phyloP scores from a whole-genome alignment of 2,113 vertebrate genomes.

The Austrofundulus limnaeus region DNA sequence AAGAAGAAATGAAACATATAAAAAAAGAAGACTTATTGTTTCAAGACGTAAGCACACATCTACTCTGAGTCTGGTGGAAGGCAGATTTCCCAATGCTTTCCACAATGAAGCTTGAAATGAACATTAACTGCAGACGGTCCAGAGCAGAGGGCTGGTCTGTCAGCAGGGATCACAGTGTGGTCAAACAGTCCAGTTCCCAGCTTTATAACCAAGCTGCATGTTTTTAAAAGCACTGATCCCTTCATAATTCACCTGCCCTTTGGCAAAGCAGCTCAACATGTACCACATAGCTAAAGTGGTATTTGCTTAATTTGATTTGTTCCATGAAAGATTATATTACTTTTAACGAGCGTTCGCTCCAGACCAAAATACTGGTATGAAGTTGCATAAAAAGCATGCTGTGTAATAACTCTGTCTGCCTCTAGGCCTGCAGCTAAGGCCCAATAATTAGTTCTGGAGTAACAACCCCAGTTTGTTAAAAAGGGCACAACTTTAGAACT shows the following conservation, averaged over 20 bases:
- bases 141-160: constrained; percentile 28
- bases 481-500: constrained; percentile 3
- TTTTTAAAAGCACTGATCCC: constrained; percentile 7
- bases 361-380: constrained; percentile 27
- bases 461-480: constrained; percentile 42
- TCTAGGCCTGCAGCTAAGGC: constrained; percentile 23
- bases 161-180: constrained; percentile 7
- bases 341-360: constrained; percentile 40
- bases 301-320: constrained; percentile 35
- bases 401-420: constrained; percentile 23
- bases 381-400: constrained; percentile 26
- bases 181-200: constrained; percentile 23
- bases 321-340: constrained; percentile 36
- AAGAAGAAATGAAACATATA: too few species aligned
- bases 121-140: constrained; percentile 43
- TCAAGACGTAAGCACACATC: neutral
- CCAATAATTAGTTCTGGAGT: constrained; percentile 50
- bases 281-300: constrained; percentile 15
- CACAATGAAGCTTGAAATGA: constrained; percentile 28
- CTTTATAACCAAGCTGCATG: constrained; percentile 23
- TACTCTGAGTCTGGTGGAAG: neutral
- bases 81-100: constrained; percentile 38
- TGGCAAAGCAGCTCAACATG: constrained; percentile 2
- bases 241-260: constrained; percentile 21
- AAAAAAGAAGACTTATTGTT: neutral